A percentile compares a stretch with the other conserved stretches of the same genome.
Evolutionary conservation across 2,113 vertebrate species (phyloP).

Genomic region (Neodon shergylaensis): DNA sequence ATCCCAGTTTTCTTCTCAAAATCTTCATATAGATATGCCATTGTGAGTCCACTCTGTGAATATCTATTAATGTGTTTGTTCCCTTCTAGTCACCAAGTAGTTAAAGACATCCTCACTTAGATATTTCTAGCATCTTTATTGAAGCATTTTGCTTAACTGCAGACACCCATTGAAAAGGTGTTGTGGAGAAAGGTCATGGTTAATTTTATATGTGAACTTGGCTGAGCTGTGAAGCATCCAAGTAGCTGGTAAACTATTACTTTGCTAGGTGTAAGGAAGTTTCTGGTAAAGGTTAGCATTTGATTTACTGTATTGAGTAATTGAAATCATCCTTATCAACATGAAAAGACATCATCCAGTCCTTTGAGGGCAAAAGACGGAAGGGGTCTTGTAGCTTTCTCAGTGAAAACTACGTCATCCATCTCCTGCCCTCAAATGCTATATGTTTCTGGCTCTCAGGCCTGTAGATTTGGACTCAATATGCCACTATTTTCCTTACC

Average conservation of each 20-base stretch:
- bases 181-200: neutral
- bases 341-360: neutral
- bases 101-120: neutral
- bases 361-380: neutral
- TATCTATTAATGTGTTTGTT: neutral
- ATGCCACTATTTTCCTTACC: neutral
- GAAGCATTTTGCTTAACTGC: neutral
- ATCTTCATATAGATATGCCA: neutral
- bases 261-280: neutral
- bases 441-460: neutral
- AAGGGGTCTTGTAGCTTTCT: neutral
- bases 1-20: neutral
- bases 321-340: neutral
- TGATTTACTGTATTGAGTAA: neutral
- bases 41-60: neutral
- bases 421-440: neutral
- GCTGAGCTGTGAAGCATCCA: neutral
- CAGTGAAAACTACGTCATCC: neutral
- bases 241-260: neutral
- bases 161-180: neutral
- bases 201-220: neutral
- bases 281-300: neutral
- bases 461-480: neutral
- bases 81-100: neutral
- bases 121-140: neutral